Evolutionary conservation across 2,797 vertebrate genomes (phyloP), one percentile per base, ranked within the genome.

Genomic region (Oreochromis grahami): DNA sequence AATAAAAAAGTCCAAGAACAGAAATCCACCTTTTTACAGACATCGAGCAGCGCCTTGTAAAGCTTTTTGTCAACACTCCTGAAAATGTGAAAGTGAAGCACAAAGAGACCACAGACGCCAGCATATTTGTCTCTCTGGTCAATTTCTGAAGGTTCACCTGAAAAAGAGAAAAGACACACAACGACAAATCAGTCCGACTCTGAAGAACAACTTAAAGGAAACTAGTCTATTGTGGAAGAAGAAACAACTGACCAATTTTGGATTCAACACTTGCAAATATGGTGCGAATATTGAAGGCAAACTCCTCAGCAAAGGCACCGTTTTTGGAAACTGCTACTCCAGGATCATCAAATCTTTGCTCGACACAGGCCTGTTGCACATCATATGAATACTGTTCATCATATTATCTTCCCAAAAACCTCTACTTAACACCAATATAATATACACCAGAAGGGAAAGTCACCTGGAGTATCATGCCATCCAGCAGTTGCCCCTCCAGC

Each of bases 41-140:
- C 93, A 72, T 99, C 98, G 78, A 99, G 92, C 65, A 99, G 95
- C 2, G 98, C 94, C 92, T 99, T 99, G 94, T 97, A 99, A 90
- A 99, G 94, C 91, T 98, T 99, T 95, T 99, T 99, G 96, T 99
- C 98, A 5, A 99, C 87, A 5, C 97, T 96, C 79, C 98, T 97
- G 95, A 99, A 99, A 93, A 99, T 99, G 76, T 99, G 98, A 94
- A 99, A 99, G 93, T 99, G 97, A 86, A 99, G 95, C 15, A 98
- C 98, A 84, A 98, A 99, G 32, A 99, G 98, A 34, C 97, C 95
- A 89, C 98, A 99, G 79, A 99, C 94, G 1, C 96, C 97, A 36
- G 98, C 96, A 0, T 98, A 99, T 88, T 98, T 99, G 88, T 99
- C 98, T 91, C 98, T 97, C 97, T 99, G 98, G 93, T 99, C 99